phyloP scores from a whole-genome alignment of 2,888 invertebrate species.

The Agelastica alni region DNA sequence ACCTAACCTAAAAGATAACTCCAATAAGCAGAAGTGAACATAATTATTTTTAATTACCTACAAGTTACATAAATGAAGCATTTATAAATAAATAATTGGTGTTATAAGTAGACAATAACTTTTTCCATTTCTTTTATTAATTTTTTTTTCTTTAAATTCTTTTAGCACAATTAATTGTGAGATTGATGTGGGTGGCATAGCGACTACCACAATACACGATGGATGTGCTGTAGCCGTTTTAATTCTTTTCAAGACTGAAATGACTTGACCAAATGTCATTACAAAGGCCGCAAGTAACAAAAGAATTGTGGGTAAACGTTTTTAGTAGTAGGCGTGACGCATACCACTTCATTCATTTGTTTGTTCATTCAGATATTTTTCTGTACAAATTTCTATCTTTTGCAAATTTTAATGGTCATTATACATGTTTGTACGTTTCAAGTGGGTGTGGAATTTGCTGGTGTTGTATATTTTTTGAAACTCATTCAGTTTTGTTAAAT shows the following conservation, averaged over 20 bases:
- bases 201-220: constrained; percentile 5
- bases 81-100: too few species aligned
- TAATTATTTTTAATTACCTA: too few species aligned
- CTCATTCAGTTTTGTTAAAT: neutral
- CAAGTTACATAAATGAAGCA: too few species aligned
- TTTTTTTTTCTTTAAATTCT: too few species aligned
- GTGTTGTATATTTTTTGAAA: constrained; percentile 9
- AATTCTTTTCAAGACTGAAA: neutral
- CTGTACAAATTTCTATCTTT: neutral
- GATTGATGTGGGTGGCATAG: constrained; percentile 21
- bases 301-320: constrained; percentile 24
- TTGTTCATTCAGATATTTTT: constrained; percentile 6
- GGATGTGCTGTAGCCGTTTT: constrained; percentile 1
- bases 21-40: too few species aligned
- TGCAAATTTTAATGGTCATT: constrained; percentile 2
- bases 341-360: constrained; percentile 21
- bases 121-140: too few species aligned
- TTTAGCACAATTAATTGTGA: neutral
- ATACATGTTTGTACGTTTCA: constrained; percentile 7
- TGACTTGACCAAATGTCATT: constrained; percentile 4
- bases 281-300: constrained; percentile 17
- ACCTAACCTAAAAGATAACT: too few species aligned
- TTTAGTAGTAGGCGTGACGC: constrained; percentile 17
- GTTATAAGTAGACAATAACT: too few species aligned
- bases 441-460: constrained; percentile 17